Evolutionary conservation across 2,888 invertebrate genomes (phyloP), one percentile per base, ranked within the genome.

Genomic region (Drosophila mercatorum): DNA sequence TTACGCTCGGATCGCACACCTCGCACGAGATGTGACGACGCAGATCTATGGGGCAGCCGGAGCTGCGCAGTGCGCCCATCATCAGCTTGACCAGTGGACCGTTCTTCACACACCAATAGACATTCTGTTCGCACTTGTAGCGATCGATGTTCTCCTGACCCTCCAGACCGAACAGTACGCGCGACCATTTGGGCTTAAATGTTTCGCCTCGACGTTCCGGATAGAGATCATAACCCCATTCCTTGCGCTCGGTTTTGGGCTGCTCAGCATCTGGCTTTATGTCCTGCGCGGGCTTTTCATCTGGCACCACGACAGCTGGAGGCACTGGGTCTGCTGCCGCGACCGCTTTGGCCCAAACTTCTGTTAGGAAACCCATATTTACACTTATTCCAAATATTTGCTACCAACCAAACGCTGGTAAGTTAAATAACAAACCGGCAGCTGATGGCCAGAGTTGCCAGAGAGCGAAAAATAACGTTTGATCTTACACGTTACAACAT

Each of bases 21-120:
- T 99, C 99, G 94, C 98, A 99, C 0, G 97, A 96, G 79, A 98
- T 95, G 91, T 99, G 98, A 68, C 98, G 94, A 47, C 96, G 93
- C 34, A 98, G 94, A 91, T 98, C 97, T 66, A 98, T 93, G 38
- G 96, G 95, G 92, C 97, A 93, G 2, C 92, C 92, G 0, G 92
- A 92, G 40, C 92, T 92, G 90, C 95, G 96, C 11, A 98, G 93
- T 14, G 98, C 98, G 60, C 95, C 95, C 94, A 97, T 94, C 96
- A 98, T 96, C 26, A 97, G 92, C 92, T 96, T 97, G 0, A 98
- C 96, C 43, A 97, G 93, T 3, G 97, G 95, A 94, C 97, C 97
- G 59, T 95, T 95, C 92, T 96, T 95, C 0, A 96, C 92, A 92
- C 97, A 96, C 91, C 91, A 91, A 60, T 87, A 91, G 0, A 97